phyloP scores from a whole-genome alignment of 2,888 invertebrate species.

The Pogonocherus hispidulus region DNA sequence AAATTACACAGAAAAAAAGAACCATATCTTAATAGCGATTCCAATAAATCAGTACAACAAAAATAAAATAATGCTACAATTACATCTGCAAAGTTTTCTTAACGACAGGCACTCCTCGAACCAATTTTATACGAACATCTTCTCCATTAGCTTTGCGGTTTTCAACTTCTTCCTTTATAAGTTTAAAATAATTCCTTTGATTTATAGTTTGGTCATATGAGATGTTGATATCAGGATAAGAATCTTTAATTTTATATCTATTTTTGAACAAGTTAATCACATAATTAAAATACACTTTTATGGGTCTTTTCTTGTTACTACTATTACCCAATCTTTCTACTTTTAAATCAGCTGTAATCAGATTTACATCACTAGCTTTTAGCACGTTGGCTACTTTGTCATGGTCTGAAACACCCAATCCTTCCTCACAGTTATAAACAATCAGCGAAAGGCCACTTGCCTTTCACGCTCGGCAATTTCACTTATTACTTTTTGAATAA shows the following conservation, averaged over 20 bases:
- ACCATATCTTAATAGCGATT: too few relatives aligned
- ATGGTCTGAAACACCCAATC: too few relatives aligned
- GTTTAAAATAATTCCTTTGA: too few relatives aligned
- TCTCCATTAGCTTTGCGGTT: neutral
- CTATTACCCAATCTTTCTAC: neutral
- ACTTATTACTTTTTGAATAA: conserved; percentile 3
- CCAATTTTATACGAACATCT: neutral
- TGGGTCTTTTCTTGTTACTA: neutral
- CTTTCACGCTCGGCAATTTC: neutral
- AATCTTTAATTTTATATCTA: neutral
- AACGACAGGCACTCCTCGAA: neutral
- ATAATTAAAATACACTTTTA: neutral
- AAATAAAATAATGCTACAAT: too few relatives aligned
- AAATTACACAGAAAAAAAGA: too few relatives aligned
- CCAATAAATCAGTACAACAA: too few relatives aligned
- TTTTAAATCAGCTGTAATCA: neutral
- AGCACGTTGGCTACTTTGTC: too few relatives aligned
- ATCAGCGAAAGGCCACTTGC: neutral
- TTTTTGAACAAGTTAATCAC: neutral
- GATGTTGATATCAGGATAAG: neutral
- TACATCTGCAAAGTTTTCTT: neutral
- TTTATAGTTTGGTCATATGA: neutral
- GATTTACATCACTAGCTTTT: too few relatives aligned
- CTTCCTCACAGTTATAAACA: neutral
- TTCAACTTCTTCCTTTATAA: too few relatives aligned